Base-by-base conservation (phyloP, 2,797 vertebrate species). In the Enteromius anoplus region DNA sequence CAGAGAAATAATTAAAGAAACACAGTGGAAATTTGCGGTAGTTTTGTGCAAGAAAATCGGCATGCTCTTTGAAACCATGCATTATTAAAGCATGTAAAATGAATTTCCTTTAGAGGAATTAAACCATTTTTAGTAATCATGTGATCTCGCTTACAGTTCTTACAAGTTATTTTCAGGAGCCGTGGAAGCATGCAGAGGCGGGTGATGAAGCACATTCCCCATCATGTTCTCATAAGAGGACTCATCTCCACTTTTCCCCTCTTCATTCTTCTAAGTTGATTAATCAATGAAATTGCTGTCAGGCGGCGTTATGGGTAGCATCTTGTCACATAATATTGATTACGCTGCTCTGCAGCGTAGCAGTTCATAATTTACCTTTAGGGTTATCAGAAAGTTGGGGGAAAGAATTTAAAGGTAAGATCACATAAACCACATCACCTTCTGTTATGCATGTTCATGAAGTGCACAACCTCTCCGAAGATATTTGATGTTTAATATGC, bases 201-300 rank as follows among this genome's bases (percentile, higher is more conserved):
- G 71, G 75, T 66, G 80, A 88, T 75, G 83, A 88, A 81, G 77
- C 72, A 29, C 53, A 87, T 84, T 80, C 62, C 45, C 80, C 32
- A 45, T 83, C 40, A 53, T 66, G 51, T 62, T 79, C 49, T 86
- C 68, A 78, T 76, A 84, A 81, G 81, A 58, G 62, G 66, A 32
- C 81, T 79, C 69, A 78, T 84, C 75, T 86, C 72, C 68, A 73
- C 78, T 85, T 84, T 68, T 42, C 72, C 17, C 73, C 78, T 81
- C 81, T 86, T 78, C 77, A 85, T 85, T 83, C 66, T 66, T 71
- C 42, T 86, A 80, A 87, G 88, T 87, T 87, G 81, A 89, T 85
- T 82, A 82, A 82, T 47, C 32, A 80, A 81, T 82, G 83, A 82
- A 85, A 83, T 83, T 81, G 84, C 80, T 84, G 80, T 85, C 84